phyloP scores from a whole-genome alignment of 2,888 invertebrate genomes.

The Drosophila yooni region DNA sequence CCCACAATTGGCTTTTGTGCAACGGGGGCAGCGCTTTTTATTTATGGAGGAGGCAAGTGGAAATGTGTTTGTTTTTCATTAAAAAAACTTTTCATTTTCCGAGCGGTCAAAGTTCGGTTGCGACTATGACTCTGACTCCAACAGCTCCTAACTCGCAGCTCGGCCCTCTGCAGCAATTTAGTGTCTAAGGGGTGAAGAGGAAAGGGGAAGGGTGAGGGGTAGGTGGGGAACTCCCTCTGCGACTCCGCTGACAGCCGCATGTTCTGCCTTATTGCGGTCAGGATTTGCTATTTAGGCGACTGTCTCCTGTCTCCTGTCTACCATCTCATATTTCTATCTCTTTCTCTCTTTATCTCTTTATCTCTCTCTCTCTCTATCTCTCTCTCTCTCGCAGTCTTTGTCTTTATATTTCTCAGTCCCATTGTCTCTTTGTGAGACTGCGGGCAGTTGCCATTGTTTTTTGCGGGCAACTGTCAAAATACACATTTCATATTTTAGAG shows the following conservation, averaged over 20 bases:
- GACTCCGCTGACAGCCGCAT: conserved; percentile 47
- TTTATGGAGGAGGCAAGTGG: conserved; percentile 44
- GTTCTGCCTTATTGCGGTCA: conserved; percentile 77
- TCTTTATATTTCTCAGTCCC: conserved; percentile 16
- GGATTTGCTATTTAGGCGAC: conserved; percentile 64
- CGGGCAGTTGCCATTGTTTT: conserved; percentile 47
- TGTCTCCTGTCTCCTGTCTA: conserved; percentile 10
- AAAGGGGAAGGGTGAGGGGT: too few species aligned
- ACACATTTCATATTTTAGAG: conserved; percentile 76
- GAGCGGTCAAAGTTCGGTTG: conserved; percentile 74
- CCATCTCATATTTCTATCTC: not conserved
- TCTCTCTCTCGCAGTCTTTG: conserved; percentile 25
- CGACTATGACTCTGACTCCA: conserved; percentile 14
- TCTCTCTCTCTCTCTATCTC: conserved; percentile 21
- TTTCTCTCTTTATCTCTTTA: conserved; percentile 20
- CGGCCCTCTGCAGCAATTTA: conserved; percentile 45
- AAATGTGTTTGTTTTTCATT: conserved; percentile 83
- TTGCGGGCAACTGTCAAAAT: conserved; percentile 49
- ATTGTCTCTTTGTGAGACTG: conserved; percentile 26
- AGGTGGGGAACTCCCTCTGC: not conserved
- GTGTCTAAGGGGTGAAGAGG: conserved; percentile 3
- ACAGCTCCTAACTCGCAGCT: not conserved
- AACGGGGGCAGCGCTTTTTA: conserved; percentile 30
- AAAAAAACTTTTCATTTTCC: conserved; percentile 77
- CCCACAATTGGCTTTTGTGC: conserved; percentile 74